A percentile compares a stretch with the other conserved stretches of the same genome.
Conservation (phyloP, 2,797 vertebrate genomes). For the Pachyuromys duprasi region DNA sequence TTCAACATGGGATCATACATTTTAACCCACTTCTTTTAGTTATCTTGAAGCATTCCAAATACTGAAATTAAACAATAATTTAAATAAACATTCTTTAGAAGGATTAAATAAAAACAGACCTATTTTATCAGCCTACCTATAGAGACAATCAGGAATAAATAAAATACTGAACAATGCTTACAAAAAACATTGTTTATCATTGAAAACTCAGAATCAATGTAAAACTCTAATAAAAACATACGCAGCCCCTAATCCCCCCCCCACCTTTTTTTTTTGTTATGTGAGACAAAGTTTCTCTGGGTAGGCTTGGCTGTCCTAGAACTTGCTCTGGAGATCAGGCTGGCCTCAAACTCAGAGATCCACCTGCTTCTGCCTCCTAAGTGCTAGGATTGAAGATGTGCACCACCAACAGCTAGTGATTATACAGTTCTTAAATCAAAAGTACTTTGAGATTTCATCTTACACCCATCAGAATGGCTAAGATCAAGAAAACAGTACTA, state of each 20-base stretch:
- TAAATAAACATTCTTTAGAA: conserved; percentile 31
- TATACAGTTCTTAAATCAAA: not conserved
- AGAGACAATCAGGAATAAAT: conserved; percentile 50
- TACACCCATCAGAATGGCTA: not conserved
- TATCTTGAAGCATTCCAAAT: conserved; percentile 38
- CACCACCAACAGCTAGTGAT: not conserved
- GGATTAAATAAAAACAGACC: not conserved
- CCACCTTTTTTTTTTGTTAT: not conserved
- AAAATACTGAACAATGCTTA: conserved; percentile 40
- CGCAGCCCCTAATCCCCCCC: not conserved
- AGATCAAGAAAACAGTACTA: not conserved
- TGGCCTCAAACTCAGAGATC: not conserved
- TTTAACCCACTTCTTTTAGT: conserved; percentile 14
- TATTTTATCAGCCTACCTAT: not conserved
- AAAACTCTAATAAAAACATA: conserved; percentile 53
- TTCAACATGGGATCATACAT: not conserved
- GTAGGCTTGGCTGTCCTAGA: not conserved
- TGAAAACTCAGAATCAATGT: conserved; percentile 55
- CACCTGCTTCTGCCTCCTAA: not conserved
- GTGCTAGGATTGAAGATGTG: not conserved
- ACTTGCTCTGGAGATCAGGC: not conserved
- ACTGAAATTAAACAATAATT: conserved; percentile 22
- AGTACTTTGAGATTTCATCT: not conserved
- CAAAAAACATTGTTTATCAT: conserved; percentile 18
- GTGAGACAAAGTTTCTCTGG: not conserved